Evolutionary conservation across 30 jellyfish, hydroid and myxozoan species (phyloP).

Genomic region (Mastigias papua): DNA sequence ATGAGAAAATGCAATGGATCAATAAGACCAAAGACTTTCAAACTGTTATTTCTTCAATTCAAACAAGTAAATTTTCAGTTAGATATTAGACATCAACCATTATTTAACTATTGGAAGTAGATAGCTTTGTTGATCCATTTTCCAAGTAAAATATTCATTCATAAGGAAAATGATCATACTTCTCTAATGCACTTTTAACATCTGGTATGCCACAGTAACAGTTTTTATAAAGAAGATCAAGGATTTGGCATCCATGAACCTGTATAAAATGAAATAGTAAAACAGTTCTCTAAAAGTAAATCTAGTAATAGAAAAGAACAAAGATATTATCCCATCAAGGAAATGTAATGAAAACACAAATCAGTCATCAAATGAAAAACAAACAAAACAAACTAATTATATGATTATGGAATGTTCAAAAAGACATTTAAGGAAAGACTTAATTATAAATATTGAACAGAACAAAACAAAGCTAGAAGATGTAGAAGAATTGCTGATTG

Average conservation of each 20-base stretch:
- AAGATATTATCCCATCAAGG: too few relatives aligned
- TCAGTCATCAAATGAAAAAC: too few relatives aligned
- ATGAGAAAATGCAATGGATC: too few relatives aligned
- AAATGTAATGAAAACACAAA: too few relatives aligned
- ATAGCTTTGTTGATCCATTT: too few relatives aligned
- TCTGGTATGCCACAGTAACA: slow-evolving; percentile 87
- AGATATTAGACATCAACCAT: too few relatives aligned
- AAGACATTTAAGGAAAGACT: neutral
- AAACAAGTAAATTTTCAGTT: too few relatives aligned
- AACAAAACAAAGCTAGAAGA: neutral
- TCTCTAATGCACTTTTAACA: slow-evolving; percentile 83
- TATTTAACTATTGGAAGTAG: neutral
- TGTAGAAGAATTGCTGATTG: neutral
- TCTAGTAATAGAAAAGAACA: too few relatives aligned
- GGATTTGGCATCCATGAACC: slow-evolving; percentile 96
- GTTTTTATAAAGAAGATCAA: slow-evolving; percentile 75
- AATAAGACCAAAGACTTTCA: too few relatives aligned
- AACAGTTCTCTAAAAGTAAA: neutral
- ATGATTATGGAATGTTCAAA: too few relatives aligned
- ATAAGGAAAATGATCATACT: slow-evolving; percentile 41
- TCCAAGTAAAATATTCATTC: neutral
- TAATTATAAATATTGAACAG: neutral
- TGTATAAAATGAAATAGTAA: neutral
- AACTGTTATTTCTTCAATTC: too few relatives aligned
- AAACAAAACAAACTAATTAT: too few relatives aligned